Base-by-base conservation (phyloP, 2,888 invertebrate genomes). In the Ptychoptera contaminata region DNA sequence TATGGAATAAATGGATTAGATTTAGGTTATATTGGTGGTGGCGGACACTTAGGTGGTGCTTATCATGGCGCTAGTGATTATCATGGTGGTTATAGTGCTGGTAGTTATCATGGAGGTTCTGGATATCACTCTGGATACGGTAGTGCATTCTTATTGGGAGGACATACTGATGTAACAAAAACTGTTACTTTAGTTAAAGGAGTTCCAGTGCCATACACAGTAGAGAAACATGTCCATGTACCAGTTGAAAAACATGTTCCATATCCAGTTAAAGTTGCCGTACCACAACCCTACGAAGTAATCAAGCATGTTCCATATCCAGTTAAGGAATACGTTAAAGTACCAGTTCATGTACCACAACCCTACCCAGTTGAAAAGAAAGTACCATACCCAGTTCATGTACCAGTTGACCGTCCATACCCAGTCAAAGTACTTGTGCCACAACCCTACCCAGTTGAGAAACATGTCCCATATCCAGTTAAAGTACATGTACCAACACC, bases 1-100 rank as follows among this genome's bases (percentile, higher is more conserved):
- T 84, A 85, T 62, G 82, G 82, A 48, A 72, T 76, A 58, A 75
- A 77, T 56, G 83, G 82, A 52, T 74, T 81, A 51, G 82, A 82
- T 58, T 65, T 82, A 50, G 84, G 84, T 42, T 78, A 79, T 60
- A 69, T 81, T 54, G 81, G 80, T 44, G 76, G 76, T 31, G 73
- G 75, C 49, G 55, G 62, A 42, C 74, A 72, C 8, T 44, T 65
- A 44, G 72, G 72, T 41, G 72, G 73, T 38, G 74, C 74, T 16
- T 67, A 74, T 58, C 23, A 23, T 8, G 43, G 43, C 11, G 47
- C 48, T 7, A 45, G 39, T 37, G 43, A 42, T 34, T n/a, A 29
- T 9, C 12, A 32, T 16, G 46, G 45, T 23, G 23, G 23, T 12
- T 34, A 11, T n/a, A 12, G 34, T n/a, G 8, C 34, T 34, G 12